Evolutionary conservation across 1,140 invertebrate genomes (phyloP), one percentile per base, ranked within the genome.

Genomic region (Tyrophagus putrescentiae): DNA sequence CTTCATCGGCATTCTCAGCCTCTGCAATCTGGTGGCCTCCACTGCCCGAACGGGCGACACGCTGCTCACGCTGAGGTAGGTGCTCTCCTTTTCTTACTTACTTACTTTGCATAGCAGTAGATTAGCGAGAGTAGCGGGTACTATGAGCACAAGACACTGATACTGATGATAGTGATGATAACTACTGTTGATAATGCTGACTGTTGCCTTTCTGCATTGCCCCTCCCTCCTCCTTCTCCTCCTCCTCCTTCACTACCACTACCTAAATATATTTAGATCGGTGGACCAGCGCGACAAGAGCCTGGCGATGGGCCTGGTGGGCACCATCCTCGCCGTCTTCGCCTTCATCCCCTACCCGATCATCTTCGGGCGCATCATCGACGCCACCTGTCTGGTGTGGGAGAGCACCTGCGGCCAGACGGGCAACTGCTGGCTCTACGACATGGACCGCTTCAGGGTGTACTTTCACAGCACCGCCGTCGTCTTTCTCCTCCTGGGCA

Each of bases 311-410:
- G 69, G 70, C 29, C 32, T 70, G 3, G 64, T 66, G 21, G 65
- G 66, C 31, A 66, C 60, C 54, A 41, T 66, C 7, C 50, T 68
- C 2, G 53, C 66, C 31, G 25, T 66, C 21, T 67, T 68, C 41
- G 72, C 70, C 9, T 70, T 67, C 28, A 71, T 72, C 13, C 72
- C 72, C 0, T 69, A 70, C 53, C 72, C 72, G 5, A n/a, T 72
- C 2, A 60, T 73, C 18, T 70, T 70, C 45, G 71, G 70, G 16
- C 61, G 64, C 23, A 60, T 72, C 2, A 65, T 69, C 7, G 72
- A 73, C 62, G 42, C 62, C 7, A 54, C 70, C 7, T 73, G 72
- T 64, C 6, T 67, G 25, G 63, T 73, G 1, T 73, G 71, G 71
- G 67, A 67, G 34, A 62, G 66, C 23, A 62, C 57, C 1, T 67